Evolutionary conservation across 2,888 invertebrate species (phyloP).

Genomic region (Ophion costatus): DNA sequence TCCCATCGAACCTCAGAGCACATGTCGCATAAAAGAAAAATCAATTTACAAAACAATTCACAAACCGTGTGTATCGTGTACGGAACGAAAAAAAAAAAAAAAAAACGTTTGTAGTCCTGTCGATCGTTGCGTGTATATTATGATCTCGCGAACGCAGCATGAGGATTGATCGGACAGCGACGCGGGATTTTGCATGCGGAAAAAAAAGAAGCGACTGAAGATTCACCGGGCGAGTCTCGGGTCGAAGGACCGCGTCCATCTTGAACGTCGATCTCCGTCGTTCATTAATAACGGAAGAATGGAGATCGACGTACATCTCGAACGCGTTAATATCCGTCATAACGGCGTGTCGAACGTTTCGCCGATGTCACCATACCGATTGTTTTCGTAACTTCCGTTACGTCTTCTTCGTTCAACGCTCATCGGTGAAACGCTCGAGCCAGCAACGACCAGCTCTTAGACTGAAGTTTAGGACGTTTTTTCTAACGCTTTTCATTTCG

Average conservation of each 20-base stretch:
- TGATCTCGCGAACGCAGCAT: constrained; percentile 56
- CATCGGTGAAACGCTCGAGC: too few species aligned
- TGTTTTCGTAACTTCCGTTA: neutral
- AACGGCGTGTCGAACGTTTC: neutral
- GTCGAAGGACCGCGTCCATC: neutral
- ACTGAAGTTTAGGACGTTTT: neutral
- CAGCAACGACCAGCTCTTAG: neutral
- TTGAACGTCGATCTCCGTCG: constrained; percentile 13
- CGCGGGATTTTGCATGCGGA: constrained; percentile 40
- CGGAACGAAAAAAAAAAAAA: constrained; percentile 20
- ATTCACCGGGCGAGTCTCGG: constrained; percentile 45
- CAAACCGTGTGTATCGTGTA: constrained; percentile 7
- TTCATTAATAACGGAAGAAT: neutral
- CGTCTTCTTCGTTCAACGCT: neutral
- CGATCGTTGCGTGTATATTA: neutral
- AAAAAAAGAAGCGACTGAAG: constrained; percentile 21
- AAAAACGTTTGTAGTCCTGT: constrained; percentile 29
- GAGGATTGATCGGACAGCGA: neutral
- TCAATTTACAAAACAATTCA: constrained; percentile 26
- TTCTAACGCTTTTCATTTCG: neutral
- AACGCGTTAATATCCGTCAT: neutral
- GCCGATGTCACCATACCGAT: neutral
- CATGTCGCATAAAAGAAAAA: neutral
- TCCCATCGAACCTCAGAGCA: constrained; percentile 33
- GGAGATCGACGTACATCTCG: too few species aligned